Conservation (phyloP, 2,797 vertebrate genomes). For the Rhinatrema bivittatum region DNA sequence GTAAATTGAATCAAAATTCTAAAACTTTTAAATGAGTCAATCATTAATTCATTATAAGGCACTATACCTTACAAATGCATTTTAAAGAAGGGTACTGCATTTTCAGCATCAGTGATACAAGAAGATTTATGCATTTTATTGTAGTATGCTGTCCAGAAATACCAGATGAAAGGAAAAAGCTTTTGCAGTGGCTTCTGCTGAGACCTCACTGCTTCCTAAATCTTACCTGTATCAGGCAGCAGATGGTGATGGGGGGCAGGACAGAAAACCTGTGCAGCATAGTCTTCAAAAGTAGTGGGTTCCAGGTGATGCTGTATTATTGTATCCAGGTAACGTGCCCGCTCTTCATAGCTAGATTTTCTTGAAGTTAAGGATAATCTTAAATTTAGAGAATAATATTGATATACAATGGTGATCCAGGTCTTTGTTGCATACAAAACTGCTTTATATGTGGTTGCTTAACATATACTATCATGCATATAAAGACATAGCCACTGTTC, state of each 20-base stretch:
- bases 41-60: too few relatives aligned
- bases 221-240: conserved; percentile 78
- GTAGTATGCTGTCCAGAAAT: too few relatives aligned
- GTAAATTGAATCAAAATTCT: too few relatives aligned
- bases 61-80: too few relatives aligned
- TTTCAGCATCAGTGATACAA: conserved; percentile 26
- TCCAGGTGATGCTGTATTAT: conserved; percentile 94
- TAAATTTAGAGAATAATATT: conserved; percentile 7
- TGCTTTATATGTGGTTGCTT: too few relatives aligned
- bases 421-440: too few relatives aligned
- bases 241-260: conserved; percentile 87
- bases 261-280: conserved; percentile 91
- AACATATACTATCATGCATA: too few relatives aligned
- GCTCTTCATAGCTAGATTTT: conserved; percentile 84
- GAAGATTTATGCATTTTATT: conserved; percentile 18
- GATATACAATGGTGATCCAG: conserved; percentile 4
- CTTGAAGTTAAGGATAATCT: conserved; percentile 64
- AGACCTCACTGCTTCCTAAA: background rate
- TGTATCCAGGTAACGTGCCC: conserved; percentile 88
- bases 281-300: conserved; percentile 91
- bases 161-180: too few relatives aligned
- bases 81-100: conserved; percentile 59
- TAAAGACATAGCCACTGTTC: too few relatives aligned
- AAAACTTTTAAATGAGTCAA: too few relatives aligned
- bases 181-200: too few relatives aligned